Percentiles rank a stretch among this genome's conserved stretches.
These are phyloP conservation scores for Mus pahari DNA, from an alignment of 2,113 vertebrate genomes.

Conservation along the genomic window DNA sequence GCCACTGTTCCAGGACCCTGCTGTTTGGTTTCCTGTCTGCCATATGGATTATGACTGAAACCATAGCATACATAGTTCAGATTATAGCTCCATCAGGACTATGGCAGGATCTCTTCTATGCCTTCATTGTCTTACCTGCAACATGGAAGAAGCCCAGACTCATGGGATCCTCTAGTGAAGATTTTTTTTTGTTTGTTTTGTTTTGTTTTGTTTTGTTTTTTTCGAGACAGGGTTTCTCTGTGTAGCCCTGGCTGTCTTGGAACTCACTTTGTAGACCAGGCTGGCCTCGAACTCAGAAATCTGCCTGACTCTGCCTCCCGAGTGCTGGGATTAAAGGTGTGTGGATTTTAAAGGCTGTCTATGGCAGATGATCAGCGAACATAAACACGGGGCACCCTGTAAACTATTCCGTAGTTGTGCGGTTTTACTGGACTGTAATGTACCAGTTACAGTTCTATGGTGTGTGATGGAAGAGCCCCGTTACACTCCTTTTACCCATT, in stretches of 20 bases:
- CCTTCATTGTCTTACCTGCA: background rate
- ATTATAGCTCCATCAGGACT: background rate
- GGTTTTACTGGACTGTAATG: background rate
- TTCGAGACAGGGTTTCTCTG: too few relatives aligned
- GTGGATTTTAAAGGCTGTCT: background rate
- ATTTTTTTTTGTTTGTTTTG: too few relatives aligned
- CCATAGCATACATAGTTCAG: background rate
- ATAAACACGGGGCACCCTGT: background rate
- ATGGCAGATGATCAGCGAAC: background rate
- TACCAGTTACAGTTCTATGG: background rate
- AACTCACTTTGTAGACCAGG: too few relatives aligned
- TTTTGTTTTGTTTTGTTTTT: too few relatives aligned
- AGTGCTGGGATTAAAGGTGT: too few relatives aligned
- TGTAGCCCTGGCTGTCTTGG: too few relatives aligned
- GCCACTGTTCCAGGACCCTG: background rate
- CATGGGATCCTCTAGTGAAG: background rate
- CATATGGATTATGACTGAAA: background rate
- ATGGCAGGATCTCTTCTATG: background rate
- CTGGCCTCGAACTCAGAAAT: too few relatives aligned
- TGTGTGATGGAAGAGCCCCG: background rate
- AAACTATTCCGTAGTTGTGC: background rate
- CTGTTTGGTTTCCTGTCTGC: background rate
- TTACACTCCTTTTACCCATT: background rate
- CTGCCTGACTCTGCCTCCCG: too few relatives aligned
- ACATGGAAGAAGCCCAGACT: background rate